Evolutionary conservation across 2,113 vertebrate species (phyloP).

Genomic region (Atlantisia rogersi): DNA sequence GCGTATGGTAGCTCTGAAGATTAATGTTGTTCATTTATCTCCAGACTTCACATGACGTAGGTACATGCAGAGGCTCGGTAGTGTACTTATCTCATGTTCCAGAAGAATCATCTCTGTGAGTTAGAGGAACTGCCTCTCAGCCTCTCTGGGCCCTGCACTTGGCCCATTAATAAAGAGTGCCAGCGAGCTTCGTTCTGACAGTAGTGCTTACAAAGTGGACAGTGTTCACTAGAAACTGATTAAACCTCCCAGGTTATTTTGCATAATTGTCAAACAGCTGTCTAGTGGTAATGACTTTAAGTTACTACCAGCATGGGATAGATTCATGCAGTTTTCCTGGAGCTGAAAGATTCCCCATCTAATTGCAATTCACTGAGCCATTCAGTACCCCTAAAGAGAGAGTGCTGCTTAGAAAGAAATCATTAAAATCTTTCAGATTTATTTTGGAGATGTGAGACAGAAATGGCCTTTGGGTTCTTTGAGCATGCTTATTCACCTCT

Average conservation of each 20-base stretch:
- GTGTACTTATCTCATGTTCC: neutral
- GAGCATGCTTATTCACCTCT: neutral
- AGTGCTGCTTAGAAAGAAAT: neutral
- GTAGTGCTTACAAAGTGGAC: neutral
- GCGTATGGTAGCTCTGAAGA: slow-evolving; percentile 4
- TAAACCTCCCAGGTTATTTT: slow-evolving; percentile 43
- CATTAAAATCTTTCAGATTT: slow-evolving; percentile 46
- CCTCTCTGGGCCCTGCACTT: neutral
- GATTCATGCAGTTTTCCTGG: slow-evolving; percentile 27
- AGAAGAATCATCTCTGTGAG: neutral
- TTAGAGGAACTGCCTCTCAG: neutral
- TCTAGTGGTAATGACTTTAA: slow-evolving; percentile 54
- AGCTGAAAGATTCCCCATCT: slow-evolving; percentile 34
- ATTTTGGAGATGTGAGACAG: neutral
- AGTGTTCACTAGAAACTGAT: slow-evolving; percentile 33
- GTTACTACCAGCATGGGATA: slow-evolving; percentile 48
- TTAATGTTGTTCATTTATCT: slow-evolving; percentile 54
- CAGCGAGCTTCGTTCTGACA: neutral
- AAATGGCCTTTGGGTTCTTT: slow-evolving; percentile 22
- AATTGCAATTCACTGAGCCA: slow-evolving; percentile 58
- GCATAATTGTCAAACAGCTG: slow-evolving; percentile 59
- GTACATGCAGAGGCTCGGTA: neutral
- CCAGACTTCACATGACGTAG: neutral
- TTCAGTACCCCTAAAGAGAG: slow-evolving; percentile 31
- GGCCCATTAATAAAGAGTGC: neutral